Evolutionary conservation across 2,113 vertebrate genomes (phyloP).

Genomic region (Limnothrissa miodon): DNA sequence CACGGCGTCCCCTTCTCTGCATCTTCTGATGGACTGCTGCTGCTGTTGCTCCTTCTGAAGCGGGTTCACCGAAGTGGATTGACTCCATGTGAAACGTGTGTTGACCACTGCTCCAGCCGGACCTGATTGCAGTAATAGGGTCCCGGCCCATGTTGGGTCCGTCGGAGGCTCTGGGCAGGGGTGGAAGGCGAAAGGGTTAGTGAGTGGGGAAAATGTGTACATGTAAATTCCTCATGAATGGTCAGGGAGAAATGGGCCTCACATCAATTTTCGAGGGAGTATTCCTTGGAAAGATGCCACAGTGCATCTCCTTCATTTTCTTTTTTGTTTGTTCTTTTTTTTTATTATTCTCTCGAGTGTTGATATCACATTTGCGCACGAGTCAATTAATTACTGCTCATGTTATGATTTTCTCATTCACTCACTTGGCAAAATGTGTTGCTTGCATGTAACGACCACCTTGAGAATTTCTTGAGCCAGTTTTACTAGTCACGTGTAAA

Average conservation of each 20-base stretch:
- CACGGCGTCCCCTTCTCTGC: neutral
- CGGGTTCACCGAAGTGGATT: slow-evolving; percentile 22
- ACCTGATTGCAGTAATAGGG: slow-evolving; percentile 54
- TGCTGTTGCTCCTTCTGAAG: neutral
- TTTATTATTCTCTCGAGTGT: neutral
- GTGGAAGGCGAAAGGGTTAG: slow-evolving; percentile 29
- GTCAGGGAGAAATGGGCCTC: neutral
- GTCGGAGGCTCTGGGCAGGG: neutral
- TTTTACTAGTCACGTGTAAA: slow-evolving; percentile 1
- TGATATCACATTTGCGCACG: neutral
- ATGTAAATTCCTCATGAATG: slow-evolving; percentile 21
- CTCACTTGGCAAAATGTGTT: neutral
- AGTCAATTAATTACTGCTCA: neutral
- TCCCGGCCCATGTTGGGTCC: slow-evolving; percentile 22
- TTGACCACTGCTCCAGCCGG: slow-evolving; percentile 41
- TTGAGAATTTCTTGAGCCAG: neutral
- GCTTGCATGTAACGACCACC: neutral
- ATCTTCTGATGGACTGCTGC: neutral
- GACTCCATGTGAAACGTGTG: slow-evolving; percentile 45
- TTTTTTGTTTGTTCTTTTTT: neutral
- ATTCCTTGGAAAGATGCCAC: neutral
- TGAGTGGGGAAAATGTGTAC: slow-evolving; percentile 19
- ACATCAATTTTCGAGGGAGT: neutral
- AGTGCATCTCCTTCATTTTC: neutral
- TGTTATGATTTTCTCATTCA: neutral